Percentiles rank a stretch among this genome's conserved stretches.
phyloP scores from a whole-genome alignment of 2,888 invertebrate species.

The Atherix ibis region DNA sequence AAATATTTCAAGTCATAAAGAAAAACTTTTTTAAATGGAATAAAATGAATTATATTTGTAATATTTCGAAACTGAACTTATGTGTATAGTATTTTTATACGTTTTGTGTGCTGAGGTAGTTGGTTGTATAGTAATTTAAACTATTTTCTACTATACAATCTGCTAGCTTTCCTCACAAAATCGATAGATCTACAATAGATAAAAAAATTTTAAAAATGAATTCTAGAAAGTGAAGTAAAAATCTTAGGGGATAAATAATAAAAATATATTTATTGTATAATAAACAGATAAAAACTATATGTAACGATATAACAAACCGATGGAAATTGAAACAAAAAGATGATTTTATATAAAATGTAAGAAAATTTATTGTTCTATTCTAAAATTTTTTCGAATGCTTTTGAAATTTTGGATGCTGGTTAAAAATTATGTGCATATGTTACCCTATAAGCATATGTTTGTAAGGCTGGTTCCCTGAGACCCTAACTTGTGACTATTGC shows the following conservation, averaged over 20 bases:
- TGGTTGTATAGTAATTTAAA: slow-evolving; percentile 34
- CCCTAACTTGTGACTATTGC: slow-evolving; percentile 36
- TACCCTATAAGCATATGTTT: slow-evolving; percentile 19
- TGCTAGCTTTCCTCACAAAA: slow-evolving; percentile 35
- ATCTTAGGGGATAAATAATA: no score
- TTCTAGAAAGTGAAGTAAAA: no score
- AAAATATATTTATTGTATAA: no score
- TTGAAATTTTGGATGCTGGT: not conserved
- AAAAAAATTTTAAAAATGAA: no score
- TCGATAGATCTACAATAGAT: slow-evolving; percentile 10
- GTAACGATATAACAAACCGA: not conserved
- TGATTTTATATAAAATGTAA: not conserved
- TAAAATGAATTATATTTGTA: no score
- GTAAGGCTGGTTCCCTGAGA: slow-evolving; percentile 36
- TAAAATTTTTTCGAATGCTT: not conserved
- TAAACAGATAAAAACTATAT: not conserved
- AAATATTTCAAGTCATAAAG: no score
- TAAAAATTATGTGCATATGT: no score
- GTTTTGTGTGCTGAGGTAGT: slow-evolving; percentile 36
- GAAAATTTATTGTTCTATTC: not conserved
- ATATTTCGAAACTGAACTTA: no score
- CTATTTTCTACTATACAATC: slow-evolving; percentile 30
- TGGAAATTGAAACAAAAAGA: not conserved
- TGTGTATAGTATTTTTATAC: no score
- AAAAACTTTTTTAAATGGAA: no score